These are phyloP conservation scores for Heliconius charithonia DNA, from an alignment of 2,888 invertebrate genomes.

Conservation along the genomic window DNA sequence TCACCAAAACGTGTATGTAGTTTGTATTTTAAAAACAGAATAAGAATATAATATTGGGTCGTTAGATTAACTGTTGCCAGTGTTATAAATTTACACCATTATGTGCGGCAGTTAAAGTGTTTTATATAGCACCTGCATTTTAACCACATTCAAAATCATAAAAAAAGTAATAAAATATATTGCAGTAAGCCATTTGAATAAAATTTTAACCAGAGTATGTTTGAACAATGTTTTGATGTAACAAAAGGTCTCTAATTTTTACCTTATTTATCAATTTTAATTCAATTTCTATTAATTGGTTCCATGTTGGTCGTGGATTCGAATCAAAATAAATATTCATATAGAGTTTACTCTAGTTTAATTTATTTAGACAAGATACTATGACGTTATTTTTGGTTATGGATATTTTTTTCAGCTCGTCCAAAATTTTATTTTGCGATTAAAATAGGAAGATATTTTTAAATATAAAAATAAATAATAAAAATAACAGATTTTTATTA, in stretches of 20 bases:
- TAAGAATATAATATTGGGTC: constrained; percentile 1
- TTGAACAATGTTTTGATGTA: constrained; percentile 8
- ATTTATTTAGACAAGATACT: neutral
- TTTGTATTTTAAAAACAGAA: constrained; percentile 1
- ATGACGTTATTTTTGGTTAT: too few species aligned
- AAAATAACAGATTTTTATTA: too few species aligned
- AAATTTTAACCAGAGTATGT: neutral
- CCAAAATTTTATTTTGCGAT: too few species aligned
- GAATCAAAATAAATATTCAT: neutral
- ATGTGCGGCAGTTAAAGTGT: constrained; percentile 17
- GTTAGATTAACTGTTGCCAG: constrained; percentile 11
- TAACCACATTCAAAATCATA: constrained; percentile 13
- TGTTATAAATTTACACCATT: constrained; percentile 14
- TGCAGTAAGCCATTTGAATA: constrained; percentile 14
- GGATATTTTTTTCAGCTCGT: too few species aligned
- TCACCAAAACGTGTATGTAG: neutral
- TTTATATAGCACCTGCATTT: constrained; percentile 21
- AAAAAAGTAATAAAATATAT: neutral
- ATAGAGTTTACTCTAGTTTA: neutral
- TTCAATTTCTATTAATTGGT: neutral
- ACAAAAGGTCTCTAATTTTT: constrained; percentile 1
- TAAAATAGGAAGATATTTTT: too few species aligned
- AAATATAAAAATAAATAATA: too few species aligned
- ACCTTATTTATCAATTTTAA: neutral
- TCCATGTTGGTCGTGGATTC: neutral